Conservation (phyloP, 1,140 invertebrate genomes). For the Augochlora pura region DNA sequence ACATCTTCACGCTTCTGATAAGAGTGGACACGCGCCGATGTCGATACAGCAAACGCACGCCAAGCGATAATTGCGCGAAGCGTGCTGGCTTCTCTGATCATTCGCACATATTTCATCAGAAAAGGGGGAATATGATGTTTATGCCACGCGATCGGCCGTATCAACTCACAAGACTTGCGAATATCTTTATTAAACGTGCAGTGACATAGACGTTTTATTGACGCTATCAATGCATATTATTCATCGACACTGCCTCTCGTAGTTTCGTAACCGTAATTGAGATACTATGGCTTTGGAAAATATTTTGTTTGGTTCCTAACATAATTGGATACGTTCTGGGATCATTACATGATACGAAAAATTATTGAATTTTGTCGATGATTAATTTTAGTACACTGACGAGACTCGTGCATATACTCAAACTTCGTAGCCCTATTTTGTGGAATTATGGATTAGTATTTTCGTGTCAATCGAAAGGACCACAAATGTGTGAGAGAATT, state of each 20-base stretch:
- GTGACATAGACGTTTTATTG: conserved; percentile 5
- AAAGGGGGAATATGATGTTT: conserved; percentile 43
- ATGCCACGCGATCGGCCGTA: neutral
- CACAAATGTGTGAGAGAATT: too few species aligned
- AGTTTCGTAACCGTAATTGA: neutral
- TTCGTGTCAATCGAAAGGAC: too few species aligned
- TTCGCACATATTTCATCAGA: conserved; percentile 34
- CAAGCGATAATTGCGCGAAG: conserved; percentile 25
- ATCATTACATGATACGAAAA: too few species aligned
- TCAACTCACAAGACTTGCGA: neutral
- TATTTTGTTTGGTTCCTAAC: neutral
- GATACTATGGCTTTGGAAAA: neutral
- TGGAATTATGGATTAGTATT: too few species aligned
- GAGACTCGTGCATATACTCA: too few species aligned
- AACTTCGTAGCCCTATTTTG: too few species aligned
- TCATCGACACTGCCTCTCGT: neutral
- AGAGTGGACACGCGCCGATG: conserved; percentile 65
- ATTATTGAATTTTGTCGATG: too few species aligned
- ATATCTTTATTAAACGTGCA: conserved; percentile 20
- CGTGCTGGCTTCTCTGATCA: conserved; percentile 1
- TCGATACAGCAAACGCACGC: conserved; percentile 13
- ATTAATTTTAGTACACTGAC: too few species aligned
- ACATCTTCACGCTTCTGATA: conserved; percentile 38
- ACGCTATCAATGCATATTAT: neutral
- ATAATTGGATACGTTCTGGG: too few species aligned